A percentile compares a stretch with the other conserved stretches of the same genome.
Conservation (phyloP, 2,113 vertebrate genomes). For the Larimichthys polyactis region DNA sequence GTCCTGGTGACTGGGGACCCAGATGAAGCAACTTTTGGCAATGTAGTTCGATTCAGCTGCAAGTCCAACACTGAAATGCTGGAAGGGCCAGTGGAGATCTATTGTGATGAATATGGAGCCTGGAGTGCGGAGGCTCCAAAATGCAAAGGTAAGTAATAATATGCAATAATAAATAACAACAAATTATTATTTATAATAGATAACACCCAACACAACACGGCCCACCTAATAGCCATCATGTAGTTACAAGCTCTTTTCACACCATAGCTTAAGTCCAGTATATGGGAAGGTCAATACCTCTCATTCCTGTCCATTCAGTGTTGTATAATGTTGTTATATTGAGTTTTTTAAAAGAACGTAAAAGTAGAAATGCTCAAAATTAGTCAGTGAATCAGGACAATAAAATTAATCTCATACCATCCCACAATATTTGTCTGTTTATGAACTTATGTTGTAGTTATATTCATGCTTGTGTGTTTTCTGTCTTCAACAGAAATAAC, state of each 20-base stretch:
- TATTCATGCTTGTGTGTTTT: not conserved
- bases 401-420: not conserved
- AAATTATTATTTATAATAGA: no score
- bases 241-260: not conserved
- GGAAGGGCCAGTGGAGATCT: slow-evolving; percentile 8
- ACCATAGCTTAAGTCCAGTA: not conserved
- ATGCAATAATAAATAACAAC: not conserved
- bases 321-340: no score
- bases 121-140: slow-evolving; percentile 55
- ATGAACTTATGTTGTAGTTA: not conserved
- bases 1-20: slow-evolving; percentile 65
- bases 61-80: slow-evolving; percentile 11
- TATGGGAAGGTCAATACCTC: no score
- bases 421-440: not conserved
- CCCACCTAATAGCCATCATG: no score
- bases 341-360: no score
- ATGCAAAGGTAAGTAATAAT: slow-evolving; percentile 67
- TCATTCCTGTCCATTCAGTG: no score
- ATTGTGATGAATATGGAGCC: slow-evolving; percentile 64
- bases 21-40: slow-evolving; percentile 67
- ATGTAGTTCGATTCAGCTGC: slow-evolving; percentile 78
- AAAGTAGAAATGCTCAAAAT: not conserved
- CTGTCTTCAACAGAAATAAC: slow-evolving; percentile 57
- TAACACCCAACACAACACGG: not conserved
- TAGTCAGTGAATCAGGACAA: not conserved